Evolutionary conservation across 2,888 invertebrate genomes (phyloP), one percentile per base, ranked within the genome.

Genomic region (Cosmopolites sordidus): DNA sequence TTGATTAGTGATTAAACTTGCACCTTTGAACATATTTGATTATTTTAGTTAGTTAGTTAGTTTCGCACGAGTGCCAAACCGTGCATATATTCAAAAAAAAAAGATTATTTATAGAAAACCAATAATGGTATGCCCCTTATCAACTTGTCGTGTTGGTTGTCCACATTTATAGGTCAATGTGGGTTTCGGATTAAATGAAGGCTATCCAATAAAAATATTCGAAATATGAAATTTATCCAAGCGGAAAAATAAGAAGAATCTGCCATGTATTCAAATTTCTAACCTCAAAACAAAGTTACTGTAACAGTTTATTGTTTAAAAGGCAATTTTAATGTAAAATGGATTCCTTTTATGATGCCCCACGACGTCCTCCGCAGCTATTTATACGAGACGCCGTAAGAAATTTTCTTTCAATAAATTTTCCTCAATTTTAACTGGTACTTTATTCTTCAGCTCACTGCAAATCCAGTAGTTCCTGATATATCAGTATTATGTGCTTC

Each of bases 301-400:
- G 11, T 33, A 33, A 33, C 27, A 6, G 27, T 27, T 27, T 6
- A 27, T 27, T 33, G 33, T 33, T 33, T 33, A n/a, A 11, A 22
- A 22, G 8, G 22, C 8, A 5, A n/a, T 33, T 33, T 33, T 33
- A 3, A 33, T 5, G 14, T 14, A 37, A 14, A n/a, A 73, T 74
- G 74, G 71, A 73, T 64, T 73, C 72, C 1, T 70, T 73, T 64
- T 71, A 67, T 57, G 73, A 73, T 42, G 64, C 64, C 29, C 72
- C 73, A 0, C 65, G 72, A 60, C 62, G 54, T 38, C 66, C 66
- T 9, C 73, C 71, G 17, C 59, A 60, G 44, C 69, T 69, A 1
- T 61, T 65, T 38, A 54, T 59, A 40, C 51, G 64, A 16, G 63
- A 65, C 49, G 62, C 56, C 57, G 70, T 69, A 63, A 14, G 37